Base-by-base conservation (phyloP, 2,888 invertebrate genomes). In the Megastigmus dorsalis region DNA sequence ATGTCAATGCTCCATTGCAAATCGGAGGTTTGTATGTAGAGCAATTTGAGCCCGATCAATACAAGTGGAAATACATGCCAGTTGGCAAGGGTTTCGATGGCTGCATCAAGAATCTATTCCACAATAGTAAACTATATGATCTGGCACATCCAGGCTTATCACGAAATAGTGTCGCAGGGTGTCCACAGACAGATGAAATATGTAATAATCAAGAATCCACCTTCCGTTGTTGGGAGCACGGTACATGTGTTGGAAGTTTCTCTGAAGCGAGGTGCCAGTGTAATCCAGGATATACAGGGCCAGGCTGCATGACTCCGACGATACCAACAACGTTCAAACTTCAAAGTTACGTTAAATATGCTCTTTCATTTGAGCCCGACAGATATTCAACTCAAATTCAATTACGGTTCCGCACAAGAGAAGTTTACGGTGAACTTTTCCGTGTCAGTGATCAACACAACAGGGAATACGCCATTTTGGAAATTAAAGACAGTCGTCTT, bases 291-390 rank as follows among this genome's bases (percentile, higher is more conserved):
- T 99, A 95, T 94, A 95, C 95, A 0, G 98, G 98, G 7, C 95
- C 95, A 0, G 93, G 95, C 0, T 97, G 97, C 85, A 93, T 94
- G 82, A 92, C 94, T 52, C 93, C 94, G 62, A 97, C 97, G 0
- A 94, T 94, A 55, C 96, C 97, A 0, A 95, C 97, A 0, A 97
- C 97, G 76, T 97, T 98, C 88, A 94, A 96, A 84, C 93, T 95
- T 0, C 95, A 97, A 87, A 97, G 97, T 79, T 98, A 97, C 88
- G 97, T 98, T n/a, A 97, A 97, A 87, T 98, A 98, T 87, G 97
- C 97, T 1, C 89, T 98, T 36, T 96, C 96, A 81, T 97, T 97
- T 86, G 97, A 97, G 85, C 97, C 97, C 0, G 96, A 97, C 84
- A 91, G 95, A 80, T 97, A 96, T 84, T 95, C 95, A 65, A 97